These are phyloP conservation scores for Pachydiplax longipennis DNA, from an alignment of 2,888 invertebrate genomes.

Conservation along the genomic window DNA sequence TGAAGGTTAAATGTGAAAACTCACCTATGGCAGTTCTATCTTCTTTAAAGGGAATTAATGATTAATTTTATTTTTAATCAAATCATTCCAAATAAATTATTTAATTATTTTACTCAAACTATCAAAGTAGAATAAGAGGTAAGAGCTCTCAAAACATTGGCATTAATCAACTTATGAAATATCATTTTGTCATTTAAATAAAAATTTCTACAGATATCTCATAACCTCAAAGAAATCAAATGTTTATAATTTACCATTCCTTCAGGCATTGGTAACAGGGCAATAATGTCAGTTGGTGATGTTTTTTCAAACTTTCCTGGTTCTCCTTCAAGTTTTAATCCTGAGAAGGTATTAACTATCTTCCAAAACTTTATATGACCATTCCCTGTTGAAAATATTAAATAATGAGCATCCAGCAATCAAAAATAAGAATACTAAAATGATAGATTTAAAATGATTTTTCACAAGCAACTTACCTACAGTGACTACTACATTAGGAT, in stretches of 20 bases:
- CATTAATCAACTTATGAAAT: too few relatives aligned
- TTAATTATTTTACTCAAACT: too few relatives aligned
- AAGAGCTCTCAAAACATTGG: too few relatives aligned
- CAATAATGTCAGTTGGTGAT: conserved; percentile 87
- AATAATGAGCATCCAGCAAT: background rate
- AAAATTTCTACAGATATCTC: too few relatives aligned
- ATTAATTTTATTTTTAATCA: too few relatives aligned
- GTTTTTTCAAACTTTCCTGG: conserved; percentile 92
- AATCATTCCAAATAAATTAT: too few relatives aligned
- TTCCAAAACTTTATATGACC: conserved; percentile 93
- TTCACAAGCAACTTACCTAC: conserved; percentile 10
- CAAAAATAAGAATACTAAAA: background rate
- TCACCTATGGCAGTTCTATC: too few relatives aligned
- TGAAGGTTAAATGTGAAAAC: too few relatives aligned
- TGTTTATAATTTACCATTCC: conserved; percentile 71
- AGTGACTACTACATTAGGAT: conserved; percentile 21
- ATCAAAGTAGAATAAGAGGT: too few relatives aligned
- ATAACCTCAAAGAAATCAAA: background rate
- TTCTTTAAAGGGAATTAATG: too few relatives aligned
- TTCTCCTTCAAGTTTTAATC: conserved; percentile 85
- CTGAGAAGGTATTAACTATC: conserved; percentile 90
- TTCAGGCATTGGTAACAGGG: conserved; percentile 85
- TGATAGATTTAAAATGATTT: background rate
- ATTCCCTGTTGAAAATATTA: conserved; percentile 62
- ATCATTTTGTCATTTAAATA: too few relatives aligned